These are phyloP conservation scores for Brachionus asplanchnoidis DNA, from an alignment of 1,140 invertebrate species.

Conservation along the genomic window DNA sequence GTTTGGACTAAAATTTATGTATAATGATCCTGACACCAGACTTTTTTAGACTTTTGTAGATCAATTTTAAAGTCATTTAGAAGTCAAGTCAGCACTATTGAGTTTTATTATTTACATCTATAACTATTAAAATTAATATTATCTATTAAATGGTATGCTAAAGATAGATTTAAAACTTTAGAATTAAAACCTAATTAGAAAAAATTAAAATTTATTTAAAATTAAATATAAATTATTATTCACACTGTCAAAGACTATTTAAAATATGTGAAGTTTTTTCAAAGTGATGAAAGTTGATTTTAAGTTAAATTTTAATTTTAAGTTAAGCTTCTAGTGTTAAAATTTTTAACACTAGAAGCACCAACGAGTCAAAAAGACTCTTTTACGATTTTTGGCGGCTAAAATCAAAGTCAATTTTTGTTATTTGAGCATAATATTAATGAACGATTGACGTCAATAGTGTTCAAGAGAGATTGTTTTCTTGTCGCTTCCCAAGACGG, in stretches of 20 bases:
- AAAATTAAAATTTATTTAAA: not conserved
- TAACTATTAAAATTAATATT: not conserved
- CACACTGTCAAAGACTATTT: too few relatives aligned
- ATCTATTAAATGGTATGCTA: not conserved
- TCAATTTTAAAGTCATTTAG: not conserved
- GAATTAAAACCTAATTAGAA: not conserved
- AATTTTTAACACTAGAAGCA: too few relatives aligned
- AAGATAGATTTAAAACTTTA: not conserved
- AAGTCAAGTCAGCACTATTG: not conserved
- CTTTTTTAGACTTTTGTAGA: not conserved
- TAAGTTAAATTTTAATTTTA: too few relatives aligned
- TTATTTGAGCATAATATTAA: too few relatives aligned
- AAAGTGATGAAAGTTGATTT: too few relatives aligned
- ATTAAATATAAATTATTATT: too few relatives aligned
- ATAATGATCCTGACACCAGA: not conserved
- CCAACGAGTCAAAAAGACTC: not conserved
- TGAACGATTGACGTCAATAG: slow-evolving; percentile 71
- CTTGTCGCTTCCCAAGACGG: slow-evolving; percentile 80
- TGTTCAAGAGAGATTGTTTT: slow-evolving; percentile 91
- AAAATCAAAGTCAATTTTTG: too few relatives aligned
- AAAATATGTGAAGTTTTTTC: too few relatives aligned
- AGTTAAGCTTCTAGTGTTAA: too few relatives aligned
- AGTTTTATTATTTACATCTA: not conserved
- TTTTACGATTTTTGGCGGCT: too few relatives aligned
- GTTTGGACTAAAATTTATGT: not conserved